Base-by-base conservation (phyloP, 2,113 vertebrate species). In the Rhinolophus ferrumequinum region DNA sequence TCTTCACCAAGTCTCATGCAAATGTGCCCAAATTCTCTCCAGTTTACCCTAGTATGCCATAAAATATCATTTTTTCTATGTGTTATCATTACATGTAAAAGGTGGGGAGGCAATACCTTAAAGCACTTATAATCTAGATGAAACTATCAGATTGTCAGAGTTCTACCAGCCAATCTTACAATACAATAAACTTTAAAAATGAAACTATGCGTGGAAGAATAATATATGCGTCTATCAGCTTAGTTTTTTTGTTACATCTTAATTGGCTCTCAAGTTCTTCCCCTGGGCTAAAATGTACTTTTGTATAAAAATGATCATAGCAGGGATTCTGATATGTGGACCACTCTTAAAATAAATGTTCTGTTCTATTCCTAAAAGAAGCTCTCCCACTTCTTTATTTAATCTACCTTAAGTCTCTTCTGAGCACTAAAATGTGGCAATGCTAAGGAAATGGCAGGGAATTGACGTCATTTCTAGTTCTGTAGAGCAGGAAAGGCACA, bases 301-400 rank as follows among this genome's bases (percentile, higher is more conserved):
- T 58, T 58, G 47, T 66, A 72, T 81, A 80, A 88, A 94, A 76
- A 69, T 44, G 60, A 54, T 47, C 21, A 50, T 3, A 87, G 93
- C 66, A 87, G 5, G 41, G 22, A 87, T 41, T 91, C 66, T 91
- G 52, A 87, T 30, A 50, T 66, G 76, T 56, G 35, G 47, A 73
- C 30, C 44, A 79, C 24, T 87, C 88, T 93, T 54, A 69, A 86
- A 64, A 91, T 47, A 81, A 69, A 90, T 35, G 66, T 66, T 91
- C n/a, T n/a, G 33, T 56, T 58, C 56, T n/a, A 41, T 7, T 67
- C 56, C 79, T 80, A 85, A 81, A 92, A 19, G 24, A 84, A 96
- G 80, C n/a, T 66, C 56, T 90, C 44, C 41, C 41, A 52, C 26
- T 72, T 80, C 22, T n/a, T 92, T 66, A 47, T 52, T 58, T 69